These are phyloP conservation scores for Drosophila paramelanica DNA, from an alignment of 2,888 invertebrate genomes.

Conservation along the genomic window DNA sequence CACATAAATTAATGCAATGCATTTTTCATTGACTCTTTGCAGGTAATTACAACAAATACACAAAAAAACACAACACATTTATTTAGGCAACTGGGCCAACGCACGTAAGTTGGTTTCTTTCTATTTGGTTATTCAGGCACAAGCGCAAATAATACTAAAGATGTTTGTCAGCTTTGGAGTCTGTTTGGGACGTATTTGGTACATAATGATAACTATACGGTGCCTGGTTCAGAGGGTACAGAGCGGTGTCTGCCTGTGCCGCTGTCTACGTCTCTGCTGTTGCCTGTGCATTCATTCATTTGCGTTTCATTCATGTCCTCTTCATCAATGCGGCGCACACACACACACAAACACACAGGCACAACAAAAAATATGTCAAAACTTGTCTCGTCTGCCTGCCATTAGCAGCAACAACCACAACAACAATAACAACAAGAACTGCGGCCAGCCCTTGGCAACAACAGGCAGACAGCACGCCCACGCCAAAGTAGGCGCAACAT, in stretches of 20 bases:
- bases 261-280: not conserved
- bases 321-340: conserved; percentile 58
- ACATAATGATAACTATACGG: conserved; percentile 35
- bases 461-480: conserved; percentile 50
- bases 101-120: conserved; percentile 42
- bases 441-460: conserved; percentile 58
- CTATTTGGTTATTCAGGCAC: not conserved
- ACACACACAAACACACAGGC: conserved; percentile 35
- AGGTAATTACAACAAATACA: conserved; percentile 49
- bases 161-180: conserved; percentile 19
- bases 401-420: conserved; percentile 67
- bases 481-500: conserved; percentile 75
- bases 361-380: conserved; percentile 78
- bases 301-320: conserved; percentile 78
- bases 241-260: not conserved
- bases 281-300: conserved; percentile 67
- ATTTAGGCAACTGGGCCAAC: conserved; percentile 56
- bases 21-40: conserved; percentile 31
- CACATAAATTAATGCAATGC: conserved; percentile 30
- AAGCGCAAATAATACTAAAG: conserved; percentile 11
- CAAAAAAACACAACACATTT: not conserved
- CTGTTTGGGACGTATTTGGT: conserved; percentile 28
- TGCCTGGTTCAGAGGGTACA: not conserved
- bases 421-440: conserved; percentile 31
- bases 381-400: conserved; percentile 80